Conservation (phyloP, 2,113 vertebrate genomes). For the Scortum barcoo region DNA sequence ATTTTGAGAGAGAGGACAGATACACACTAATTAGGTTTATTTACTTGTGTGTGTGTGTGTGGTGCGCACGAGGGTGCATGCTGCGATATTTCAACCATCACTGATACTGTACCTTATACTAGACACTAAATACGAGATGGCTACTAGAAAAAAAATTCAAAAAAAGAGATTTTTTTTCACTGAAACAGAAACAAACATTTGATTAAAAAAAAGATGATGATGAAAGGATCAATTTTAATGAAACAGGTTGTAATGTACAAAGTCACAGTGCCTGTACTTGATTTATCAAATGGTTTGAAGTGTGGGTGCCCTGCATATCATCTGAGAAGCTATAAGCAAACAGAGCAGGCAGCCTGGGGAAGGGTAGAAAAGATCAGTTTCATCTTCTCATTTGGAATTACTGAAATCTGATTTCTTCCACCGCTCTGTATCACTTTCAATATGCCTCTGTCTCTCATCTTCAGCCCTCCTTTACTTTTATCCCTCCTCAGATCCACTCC, state of each 20-base stretch:
- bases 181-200: constrained; percentile 24
- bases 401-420: constrained; percentile 36
- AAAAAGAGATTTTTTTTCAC: not conserved
- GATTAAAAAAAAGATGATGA: not conserved
- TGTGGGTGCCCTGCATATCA: not conserved
- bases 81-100: not conserved
- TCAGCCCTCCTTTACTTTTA: constrained; percentile 23
- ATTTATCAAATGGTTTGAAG: constrained; percentile 22
- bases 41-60: not conserved
- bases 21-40: constrained; percentile 29
- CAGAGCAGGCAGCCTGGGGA: constrained; percentile 31
- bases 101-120: not conserved
- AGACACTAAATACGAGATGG: constrained; percentile 11
- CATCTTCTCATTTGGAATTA: constrained; percentile 50
- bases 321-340: constrained; percentile 49
- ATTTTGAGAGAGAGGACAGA: constrained; percentile 23
- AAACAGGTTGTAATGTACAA: constrained; percentile 6
- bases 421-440: constrained; percentile 13
- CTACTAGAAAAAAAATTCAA: not conserved
- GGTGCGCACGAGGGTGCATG: not conserved
- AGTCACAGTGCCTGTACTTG: not conserved
- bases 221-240: constrained; percentile 16
- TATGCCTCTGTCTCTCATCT: constrained; percentile 25
- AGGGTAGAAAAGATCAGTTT: constrained; percentile 27
- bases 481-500: constrained; percentile 26